phyloP scores from a whole-genome alignment of 2,888 invertebrate species.

The Baccha elongata region DNA sequence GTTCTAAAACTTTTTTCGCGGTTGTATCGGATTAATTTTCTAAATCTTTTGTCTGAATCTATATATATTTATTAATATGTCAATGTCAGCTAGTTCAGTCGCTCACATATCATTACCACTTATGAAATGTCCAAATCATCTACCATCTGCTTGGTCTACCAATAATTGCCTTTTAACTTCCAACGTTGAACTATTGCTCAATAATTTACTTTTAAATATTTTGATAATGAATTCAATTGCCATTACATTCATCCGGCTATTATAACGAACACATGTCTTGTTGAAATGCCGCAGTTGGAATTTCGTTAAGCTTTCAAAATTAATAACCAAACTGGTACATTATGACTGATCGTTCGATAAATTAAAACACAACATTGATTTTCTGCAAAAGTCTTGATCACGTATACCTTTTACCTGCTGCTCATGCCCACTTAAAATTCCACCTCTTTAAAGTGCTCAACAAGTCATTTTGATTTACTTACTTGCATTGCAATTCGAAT shows the following conservation, averaged over 20 bases:
- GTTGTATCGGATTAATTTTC: too few species aligned
- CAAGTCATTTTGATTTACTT: constrained; percentile 34
- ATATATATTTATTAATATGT: too few species aligned
- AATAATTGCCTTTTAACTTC: too few species aligned
- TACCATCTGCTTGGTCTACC: too few species aligned
- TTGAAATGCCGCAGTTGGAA: background rate
- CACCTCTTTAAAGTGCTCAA: background rate
- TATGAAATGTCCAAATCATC: too few species aligned
- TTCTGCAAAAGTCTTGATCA: background rate
- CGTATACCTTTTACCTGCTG: too few species aligned
- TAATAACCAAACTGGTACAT: background rate
- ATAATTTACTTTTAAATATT: too few species aligned
- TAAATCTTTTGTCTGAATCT: too few species aligned
- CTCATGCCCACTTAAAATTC: constrained; percentile 20
- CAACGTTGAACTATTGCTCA: too few species aligned
- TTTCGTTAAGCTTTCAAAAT: background rate
- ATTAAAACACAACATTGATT: background rate
- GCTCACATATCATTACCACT: too few species aligned
- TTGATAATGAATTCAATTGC: background rate
- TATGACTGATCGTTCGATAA: background rate
- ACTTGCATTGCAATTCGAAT: constrained; percentile 17
- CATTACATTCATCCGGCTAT: background rate
- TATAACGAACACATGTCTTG: background rate
- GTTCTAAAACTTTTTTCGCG: too few species aligned
- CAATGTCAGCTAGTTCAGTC: too few species aligned